Conservation (phyloP, 2,888 invertebrate species). For the Dilophus febrilis region DNA sequence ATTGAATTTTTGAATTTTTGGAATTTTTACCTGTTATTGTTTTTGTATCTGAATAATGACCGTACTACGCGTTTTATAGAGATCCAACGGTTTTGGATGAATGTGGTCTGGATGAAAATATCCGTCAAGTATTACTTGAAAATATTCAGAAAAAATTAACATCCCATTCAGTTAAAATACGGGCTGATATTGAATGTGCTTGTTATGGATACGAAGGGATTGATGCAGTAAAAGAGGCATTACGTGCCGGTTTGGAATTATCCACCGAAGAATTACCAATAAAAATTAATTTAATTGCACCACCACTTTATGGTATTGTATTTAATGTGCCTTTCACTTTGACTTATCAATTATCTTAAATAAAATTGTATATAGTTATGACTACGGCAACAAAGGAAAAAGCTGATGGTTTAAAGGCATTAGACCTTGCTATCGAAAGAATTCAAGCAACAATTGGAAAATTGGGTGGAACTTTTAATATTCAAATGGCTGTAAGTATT, state of each 20-base stretch:
- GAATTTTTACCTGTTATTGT: too few relatives aligned
- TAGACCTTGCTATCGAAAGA: constrained; percentile 77
- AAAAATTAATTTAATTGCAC: constrained; percentile 97
- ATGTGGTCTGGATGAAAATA: constrained; percentile 82
- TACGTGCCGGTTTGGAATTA: constrained; percentile 74
- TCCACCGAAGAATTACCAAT: constrained; percentile 91
- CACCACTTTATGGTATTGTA: constrained; percentile 81
- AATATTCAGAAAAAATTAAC: constrained; percentile 94
- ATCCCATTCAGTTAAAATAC: constrained; percentile 91
- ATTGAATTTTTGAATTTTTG: too few relatives aligned
- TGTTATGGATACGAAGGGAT: constrained; percentile 97
- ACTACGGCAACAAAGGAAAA: constrained; percentile 97
- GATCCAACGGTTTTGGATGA: constrained; percentile 91
- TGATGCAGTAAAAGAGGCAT: constrained; percentile 89
- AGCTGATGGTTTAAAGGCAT: constrained; percentile 74
- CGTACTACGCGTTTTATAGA: too few relatives aligned
- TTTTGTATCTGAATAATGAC: too few relatives aligned
- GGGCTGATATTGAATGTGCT: constrained; percentile 83
- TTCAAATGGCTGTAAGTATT: constrained; percentile 83
- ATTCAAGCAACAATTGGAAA: constrained; percentile 68
- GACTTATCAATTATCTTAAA: too few relatives aligned
- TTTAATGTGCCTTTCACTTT: too few relatives aligned
- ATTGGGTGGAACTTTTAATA: constrained; percentile 80
- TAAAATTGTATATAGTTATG: constrained; percentile 48
- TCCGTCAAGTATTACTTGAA: constrained; percentile 77